These are phyloP conservation scores for Cremastobaeus sp. DNA, from an alignment of 2,888 invertebrate species.

Conservation along the genomic window DNA sequence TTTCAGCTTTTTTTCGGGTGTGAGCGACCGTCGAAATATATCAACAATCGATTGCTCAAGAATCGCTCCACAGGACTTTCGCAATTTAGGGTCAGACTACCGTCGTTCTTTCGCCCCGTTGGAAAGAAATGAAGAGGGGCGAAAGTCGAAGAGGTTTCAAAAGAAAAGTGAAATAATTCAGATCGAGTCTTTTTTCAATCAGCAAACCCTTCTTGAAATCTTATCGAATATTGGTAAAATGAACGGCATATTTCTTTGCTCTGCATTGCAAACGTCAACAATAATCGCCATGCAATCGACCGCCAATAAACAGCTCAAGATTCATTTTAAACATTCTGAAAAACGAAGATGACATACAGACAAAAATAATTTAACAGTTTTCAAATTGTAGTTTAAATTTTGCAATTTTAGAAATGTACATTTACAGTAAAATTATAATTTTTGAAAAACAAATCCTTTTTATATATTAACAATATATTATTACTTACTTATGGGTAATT, in stretches of 20 bases:
- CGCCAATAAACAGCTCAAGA: neutral
- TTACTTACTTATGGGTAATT: no score
- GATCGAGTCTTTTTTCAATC: constrained; percentile 25
- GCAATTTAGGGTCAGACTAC: constrained; percentile 52
- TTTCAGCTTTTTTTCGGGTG: neutral
- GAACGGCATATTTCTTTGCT: neutral
- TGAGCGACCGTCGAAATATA: constrained; percentile 44
- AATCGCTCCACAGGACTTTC: constrained; percentile 66
- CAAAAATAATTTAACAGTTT: no score
- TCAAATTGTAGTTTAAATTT: no score
- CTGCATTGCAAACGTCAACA: neutral
- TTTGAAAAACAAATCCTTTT: no score
- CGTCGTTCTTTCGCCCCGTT: constrained; percentile 46
- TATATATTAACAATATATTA: no score
- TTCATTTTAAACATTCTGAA: neutral
- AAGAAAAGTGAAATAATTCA: constrained; percentile 37
- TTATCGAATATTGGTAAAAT: constrained; percentile 27
- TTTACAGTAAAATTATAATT: no score
- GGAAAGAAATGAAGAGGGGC: constrained; percentile 18
- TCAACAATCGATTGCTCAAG: constrained; percentile 71
- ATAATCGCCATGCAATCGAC: neutral
- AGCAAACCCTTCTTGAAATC: constrained; percentile 33
- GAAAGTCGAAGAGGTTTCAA: constrained; percentile 21
- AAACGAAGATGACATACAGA: no score
- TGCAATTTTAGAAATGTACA: no score